phyloP scores from a whole-genome alignment of 2,113 vertebrate genomes.

The Gymnorhina tibicen region DNA sequence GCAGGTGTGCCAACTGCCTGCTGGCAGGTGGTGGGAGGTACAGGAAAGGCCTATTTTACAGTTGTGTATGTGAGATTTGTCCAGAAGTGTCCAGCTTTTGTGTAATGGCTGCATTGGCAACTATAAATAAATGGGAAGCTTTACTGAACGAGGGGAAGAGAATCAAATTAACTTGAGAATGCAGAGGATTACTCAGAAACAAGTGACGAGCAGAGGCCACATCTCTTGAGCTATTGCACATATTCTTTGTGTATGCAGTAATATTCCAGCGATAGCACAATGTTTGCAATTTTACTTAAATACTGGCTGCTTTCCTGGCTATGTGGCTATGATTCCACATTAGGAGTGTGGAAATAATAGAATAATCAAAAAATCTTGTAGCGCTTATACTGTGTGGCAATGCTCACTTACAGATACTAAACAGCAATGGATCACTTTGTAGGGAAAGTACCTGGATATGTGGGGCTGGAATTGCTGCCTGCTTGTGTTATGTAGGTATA shows the following conservation, averaged over 20 bases:
- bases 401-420: neutral
- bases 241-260: neutral
- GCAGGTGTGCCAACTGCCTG: neutral
- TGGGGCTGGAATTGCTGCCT: constrained; percentile 12
- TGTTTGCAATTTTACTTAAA: neutral
- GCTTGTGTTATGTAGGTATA: neutral
- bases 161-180: neutral
- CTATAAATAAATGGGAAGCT: neutral
- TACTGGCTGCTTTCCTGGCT: neutral
- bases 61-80: neutral
- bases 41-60: neutral
- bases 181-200: neutral
- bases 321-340: neutral
- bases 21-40: neutral
- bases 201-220: neutral
- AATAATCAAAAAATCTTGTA: neutral
- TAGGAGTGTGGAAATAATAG: neutral
- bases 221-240: neutral
- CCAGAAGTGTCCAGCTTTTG: neutral
- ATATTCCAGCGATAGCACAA: neutral
- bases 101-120: neutral
- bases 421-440: neutral
- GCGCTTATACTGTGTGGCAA: neutral
- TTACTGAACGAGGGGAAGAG: neutral
- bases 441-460: neutral